Evolutionary conservation across 2,113 vertebrate genomes (phyloP), one percentile per base, ranked within the genome.

Genomic region (Addax nasomaculatus): DNA sequence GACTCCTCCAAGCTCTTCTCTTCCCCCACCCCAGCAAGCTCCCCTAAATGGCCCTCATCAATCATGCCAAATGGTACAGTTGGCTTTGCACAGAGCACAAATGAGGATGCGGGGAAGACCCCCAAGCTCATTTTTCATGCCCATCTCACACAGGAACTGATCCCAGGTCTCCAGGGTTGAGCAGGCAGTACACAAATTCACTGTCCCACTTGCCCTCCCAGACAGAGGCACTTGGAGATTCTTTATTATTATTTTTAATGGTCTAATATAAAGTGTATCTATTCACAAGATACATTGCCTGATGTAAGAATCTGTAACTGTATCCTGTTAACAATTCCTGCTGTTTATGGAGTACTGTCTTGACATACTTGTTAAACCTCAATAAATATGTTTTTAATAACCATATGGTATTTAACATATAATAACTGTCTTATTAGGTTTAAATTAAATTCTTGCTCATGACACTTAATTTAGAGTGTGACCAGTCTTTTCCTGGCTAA

Each of bases 331-430:
- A 94, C 97, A 97, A 88, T 98, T 98, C 98, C 98, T 97, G 92
- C 98, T 98, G 98, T 98, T 98, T 98, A 98, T 98, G 97, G 97
- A 98, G 95, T 98, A 98, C 98, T 98, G 98, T 98, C 98, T 98
- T 98, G 98, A 98, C 98, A 98, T 98, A 98, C 98, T 98, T 99
- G 98, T 98, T 98, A 98, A 99, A 98, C 98, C 98, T 98, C 98
- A 98, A 97, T 98, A 98, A 99, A 98, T 99, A 98, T 98, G 98
- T 96, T 98, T 99, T 98, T 98, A 98, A 99, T 99, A 99, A 98
- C 96, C 93, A 95, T 97, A 97, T 97, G 98, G 97, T 97, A 98
- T 99, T 99, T 99, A 99, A 98, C 16, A 92, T 99, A 98, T 96
- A 99, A 98, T 99, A 96, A 67, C 97, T 98, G 98, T 98, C 98